These are phyloP conservation scores for Nymphalis io DNA, from an alignment of 1,140 invertebrate genomes.

Conservation along the genomic window DNA sequence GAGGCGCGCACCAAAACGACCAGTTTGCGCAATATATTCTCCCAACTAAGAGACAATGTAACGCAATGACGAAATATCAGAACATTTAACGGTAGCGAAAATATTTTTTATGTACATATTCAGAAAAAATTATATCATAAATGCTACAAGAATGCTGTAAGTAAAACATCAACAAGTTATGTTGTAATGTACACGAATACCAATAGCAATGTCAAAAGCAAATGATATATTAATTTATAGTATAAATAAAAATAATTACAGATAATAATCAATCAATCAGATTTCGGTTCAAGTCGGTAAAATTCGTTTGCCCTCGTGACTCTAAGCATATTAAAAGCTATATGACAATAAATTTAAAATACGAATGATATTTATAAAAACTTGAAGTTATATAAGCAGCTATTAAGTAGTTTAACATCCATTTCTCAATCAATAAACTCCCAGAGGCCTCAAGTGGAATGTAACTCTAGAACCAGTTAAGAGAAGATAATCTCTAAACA, in stretches of 20 bases:
- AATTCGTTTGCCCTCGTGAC: too few relatives aligned
- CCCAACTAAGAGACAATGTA: conserved; percentile 5
- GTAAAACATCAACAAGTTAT: too few relatives aligned
- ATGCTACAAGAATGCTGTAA: neutral
- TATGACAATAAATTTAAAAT: too few relatives aligned
- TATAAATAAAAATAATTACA: too few relatives aligned
- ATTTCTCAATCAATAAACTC: conserved; percentile 16
- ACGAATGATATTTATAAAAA: neutral
- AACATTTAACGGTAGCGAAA: neutral
- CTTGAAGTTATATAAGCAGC: neutral
- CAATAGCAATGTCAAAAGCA: too few relatives aligned
- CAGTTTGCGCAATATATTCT: conserved; percentile 3
- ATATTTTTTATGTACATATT: conserved; percentile 1
- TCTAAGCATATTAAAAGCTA: too few relatives aligned
- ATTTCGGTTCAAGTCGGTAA: too few relatives aligned
- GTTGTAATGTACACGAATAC: too few relatives aligned
- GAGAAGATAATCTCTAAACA: conserved; percentile 21
- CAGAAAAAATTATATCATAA: neutral
- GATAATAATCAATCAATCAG: too few relatives aligned
- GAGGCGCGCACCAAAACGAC: neutral
- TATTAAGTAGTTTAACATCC: neutral
- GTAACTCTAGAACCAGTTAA: conserved; percentile 9
- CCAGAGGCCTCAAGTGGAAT: conserved; percentile 15
- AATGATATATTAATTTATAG: too few relatives aligned
- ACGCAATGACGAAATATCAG: neutral